A percentile compares a stretch with the other conserved stretches of the same genome.
Evolutionary conservation across 1,140 invertebrate species (phyloP).

Genomic region (Probaryconus sp.): DNA sequence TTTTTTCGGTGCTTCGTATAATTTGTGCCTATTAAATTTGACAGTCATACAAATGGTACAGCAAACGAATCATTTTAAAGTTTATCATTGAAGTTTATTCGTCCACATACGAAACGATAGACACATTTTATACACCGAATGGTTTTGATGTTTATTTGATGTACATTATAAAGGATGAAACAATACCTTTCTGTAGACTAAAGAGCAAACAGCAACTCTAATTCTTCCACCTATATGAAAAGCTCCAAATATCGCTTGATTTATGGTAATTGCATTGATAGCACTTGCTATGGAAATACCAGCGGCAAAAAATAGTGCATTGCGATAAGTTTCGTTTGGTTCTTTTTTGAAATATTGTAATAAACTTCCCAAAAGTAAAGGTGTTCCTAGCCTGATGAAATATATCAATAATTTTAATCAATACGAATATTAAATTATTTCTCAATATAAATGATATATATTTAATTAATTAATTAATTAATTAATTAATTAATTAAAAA

Average conservation of each 20-base stretch:
- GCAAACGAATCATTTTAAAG: too few relatives aligned
- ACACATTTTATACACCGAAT: too few relatives aligned
- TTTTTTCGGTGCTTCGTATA: too few relatives aligned
- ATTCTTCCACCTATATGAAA: constrained; percentile 82
- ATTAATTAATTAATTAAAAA: too few relatives aligned
- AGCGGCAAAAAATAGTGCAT: constrained; percentile 80
- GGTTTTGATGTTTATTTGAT: too few relatives aligned
- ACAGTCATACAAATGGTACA: too few relatives aligned
- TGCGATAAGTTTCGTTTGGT: constrained; percentile 65
- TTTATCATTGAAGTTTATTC: too few relatives aligned
- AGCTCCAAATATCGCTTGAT: constrained; percentile 81
- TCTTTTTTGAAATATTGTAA: constrained; percentile 78
- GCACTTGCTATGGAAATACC: constrained; percentile 80
- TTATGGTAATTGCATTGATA: constrained; percentile 78
- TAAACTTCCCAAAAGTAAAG: constrained; percentile 79
- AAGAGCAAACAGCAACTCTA: constrained; percentile 81
- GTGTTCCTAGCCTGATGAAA: constrained; percentile 71
- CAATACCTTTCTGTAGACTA: constrained; percentile 84
- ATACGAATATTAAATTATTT: too few relatives aligned
- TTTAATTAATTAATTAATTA: too few relatives aligned
- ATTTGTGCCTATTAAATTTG: not conserved
- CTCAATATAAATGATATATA: too few relatives aligned
- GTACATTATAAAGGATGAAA: too few relatives aligned
- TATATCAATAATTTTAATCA: constrained; percentile 3
- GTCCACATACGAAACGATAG: too few relatives aligned